Conservation (phyloP, 2,113 vertebrate genomes). For the Hirundichthys speculiger region DNA sequence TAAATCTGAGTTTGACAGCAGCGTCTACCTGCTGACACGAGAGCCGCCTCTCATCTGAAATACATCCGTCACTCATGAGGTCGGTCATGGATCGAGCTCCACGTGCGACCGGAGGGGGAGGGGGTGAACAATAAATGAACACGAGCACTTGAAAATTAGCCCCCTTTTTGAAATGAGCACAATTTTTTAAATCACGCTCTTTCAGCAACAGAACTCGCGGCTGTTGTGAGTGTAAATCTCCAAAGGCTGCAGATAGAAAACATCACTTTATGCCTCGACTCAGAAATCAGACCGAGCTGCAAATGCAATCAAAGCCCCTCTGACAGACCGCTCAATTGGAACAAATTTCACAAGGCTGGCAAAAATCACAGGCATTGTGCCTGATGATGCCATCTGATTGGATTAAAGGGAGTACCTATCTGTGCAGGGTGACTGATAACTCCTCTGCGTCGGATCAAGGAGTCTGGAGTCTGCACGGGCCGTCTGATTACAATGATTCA, state of each 20-base stretch:
- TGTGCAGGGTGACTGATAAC: slow-evolving; percentile 70
- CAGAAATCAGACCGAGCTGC: slow-evolving; percentile 67
- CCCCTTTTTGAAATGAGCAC: slow-evolving; percentile 55
- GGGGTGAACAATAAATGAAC: slow-evolving; percentile 42
- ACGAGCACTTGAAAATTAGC: slow-evolving; percentile 44
- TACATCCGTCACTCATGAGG: slow-evolving; percentile 22
- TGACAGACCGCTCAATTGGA: slow-evolving; percentile 75
- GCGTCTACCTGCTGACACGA: neutral
- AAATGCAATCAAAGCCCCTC: slow-evolving; percentile 75
- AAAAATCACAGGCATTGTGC: slow-evolving; percentile 77
- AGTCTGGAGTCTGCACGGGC: slow-evolving; percentile 34
- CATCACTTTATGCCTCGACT: slow-evolving; percentile 54
- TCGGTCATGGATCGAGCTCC: slow-evolving; percentile 19
- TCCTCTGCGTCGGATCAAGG: slow-evolving; percentile 56
- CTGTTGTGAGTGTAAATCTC: slow-evolving; percentile 58
- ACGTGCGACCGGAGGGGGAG: slow-evolving; percentile 3
- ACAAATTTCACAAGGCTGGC: slow-evolving; percentile 71
- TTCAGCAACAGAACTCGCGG: slow-evolving; percentile 40
- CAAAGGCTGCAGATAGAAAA: slow-evolving; percentile 61
- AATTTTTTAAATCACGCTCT: slow-evolving; percentile 43
- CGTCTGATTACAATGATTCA: slow-evolving; percentile 54
- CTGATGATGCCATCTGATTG: slow-evolving; percentile 81
- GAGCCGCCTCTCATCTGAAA: slow-evolving; percentile 4
- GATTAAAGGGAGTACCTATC: slow-evolving; percentile 76
- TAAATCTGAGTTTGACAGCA: neutral